Percentiles rank a stretch among this genome's conserved stretches.
These are phyloP conservation scores for Orchesella flavescens DNA, from an alignment of 2,888 invertebrate species.

Conservation along the genomic window DNA sequence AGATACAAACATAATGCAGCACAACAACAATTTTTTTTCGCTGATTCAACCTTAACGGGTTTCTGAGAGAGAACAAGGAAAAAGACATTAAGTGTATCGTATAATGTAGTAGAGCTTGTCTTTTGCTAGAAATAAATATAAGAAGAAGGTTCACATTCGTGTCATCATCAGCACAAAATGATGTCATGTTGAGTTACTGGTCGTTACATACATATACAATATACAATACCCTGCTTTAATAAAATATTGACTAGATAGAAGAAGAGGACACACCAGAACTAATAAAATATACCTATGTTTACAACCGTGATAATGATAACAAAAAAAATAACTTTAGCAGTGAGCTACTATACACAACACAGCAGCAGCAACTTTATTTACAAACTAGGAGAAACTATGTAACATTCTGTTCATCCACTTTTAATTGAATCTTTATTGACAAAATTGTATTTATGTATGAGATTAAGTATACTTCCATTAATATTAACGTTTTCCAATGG, in stretches of 20 bases:
- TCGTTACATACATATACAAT: no score
- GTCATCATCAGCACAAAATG: constrained; percentile 29
- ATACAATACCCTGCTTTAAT: constrained; percentile 16
- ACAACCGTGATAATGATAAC: background rate
- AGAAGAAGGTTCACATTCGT: constrained; percentile 4
- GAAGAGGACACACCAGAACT: background rate
- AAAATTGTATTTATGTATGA: background rate
- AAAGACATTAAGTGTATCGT: constrained; percentile 6
- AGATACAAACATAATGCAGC: constrained; percentile 35
- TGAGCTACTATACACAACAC: background rate
- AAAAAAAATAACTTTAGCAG: background rate
- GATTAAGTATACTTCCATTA: background rate
- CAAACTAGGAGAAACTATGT: constrained; percentile 4
- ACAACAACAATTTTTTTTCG: constrained; percentile 9
- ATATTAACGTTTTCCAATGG: no score
- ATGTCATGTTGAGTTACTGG: background rate
- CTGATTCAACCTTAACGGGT: constrained; percentile 13
- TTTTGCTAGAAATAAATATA: no score
- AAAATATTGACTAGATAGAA: constrained; percentile 36
- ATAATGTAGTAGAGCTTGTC: background rate
- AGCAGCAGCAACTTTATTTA: background rate
- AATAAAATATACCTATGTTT: background rate
- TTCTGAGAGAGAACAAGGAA: constrained; percentile 11
- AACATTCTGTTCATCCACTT: background rate
- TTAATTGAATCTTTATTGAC: constrained; percentile 27